Conservation (phyloP, 1,140 invertebrate species). For the Penaeus japonicus region DNA sequence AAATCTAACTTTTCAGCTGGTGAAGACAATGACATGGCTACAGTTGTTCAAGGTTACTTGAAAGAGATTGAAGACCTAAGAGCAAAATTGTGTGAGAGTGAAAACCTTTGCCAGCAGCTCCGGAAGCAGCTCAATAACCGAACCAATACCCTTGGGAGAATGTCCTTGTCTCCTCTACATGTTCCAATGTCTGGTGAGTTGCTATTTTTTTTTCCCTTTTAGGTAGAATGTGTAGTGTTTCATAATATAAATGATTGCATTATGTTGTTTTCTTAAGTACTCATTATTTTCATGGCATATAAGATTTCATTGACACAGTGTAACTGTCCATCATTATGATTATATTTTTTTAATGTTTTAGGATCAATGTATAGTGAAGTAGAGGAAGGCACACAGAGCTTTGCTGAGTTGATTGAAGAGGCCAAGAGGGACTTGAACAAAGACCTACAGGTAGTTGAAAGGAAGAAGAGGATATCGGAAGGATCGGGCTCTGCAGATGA, state of each 20-base stretch:
- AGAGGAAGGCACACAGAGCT: constrained; percentile 52
- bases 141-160: constrained; percentile 59
- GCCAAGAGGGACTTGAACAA: constrained; percentile 75
- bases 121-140: constrained; percentile 67
- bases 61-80: constrained; percentile 91
- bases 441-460: constrained; percentile 67
- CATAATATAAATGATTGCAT: too few relatives aligned
- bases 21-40: constrained; percentile 71
- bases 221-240: constrained; percentile 44
- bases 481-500: constrained; percentile 65
- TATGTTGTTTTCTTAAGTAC: too few relatives aligned
- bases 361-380: constrained; percentile 54
- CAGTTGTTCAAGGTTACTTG: constrained; percentile 83
- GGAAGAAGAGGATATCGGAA: constrained; percentile 60
- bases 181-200: constrained; percentile 54
- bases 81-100: constrained; percentile 86
- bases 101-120: constrained; percentile 82
- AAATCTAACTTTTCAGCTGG: constrained; percentile 47
- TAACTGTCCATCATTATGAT: too few relatives aligned
- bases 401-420: constrained; percentile 69
- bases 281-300: not conserved
- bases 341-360: not conserved
- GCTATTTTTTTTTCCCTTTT: not conserved
- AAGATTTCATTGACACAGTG: too few relatives aligned
- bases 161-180: constrained; percentile 60